Evolutionary conservation across 2,888 invertebrate species (phyloP), one percentile per base, ranked within the genome.

Genomic region (Allygus modestus): DNA sequence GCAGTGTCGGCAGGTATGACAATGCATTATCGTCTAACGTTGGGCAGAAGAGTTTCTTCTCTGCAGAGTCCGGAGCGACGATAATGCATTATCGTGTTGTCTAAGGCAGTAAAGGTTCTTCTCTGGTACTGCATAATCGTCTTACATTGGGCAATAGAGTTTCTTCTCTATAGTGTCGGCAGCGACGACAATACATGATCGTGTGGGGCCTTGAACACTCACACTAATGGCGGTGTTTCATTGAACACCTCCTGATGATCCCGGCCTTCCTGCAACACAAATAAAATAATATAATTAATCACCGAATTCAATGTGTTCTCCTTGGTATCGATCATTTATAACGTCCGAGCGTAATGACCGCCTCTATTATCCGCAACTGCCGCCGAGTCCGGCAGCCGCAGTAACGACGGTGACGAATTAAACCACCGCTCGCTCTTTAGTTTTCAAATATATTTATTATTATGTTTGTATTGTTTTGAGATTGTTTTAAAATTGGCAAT

Each of bases 211-310:
- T 51, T 46, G 51, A 12, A 28, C 46, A 31, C 26, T 33, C 71
- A n/a, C 5, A 43, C 77, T 46, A 77, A 77, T 77, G 77, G 51
- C 28, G 51, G 51, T 43, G n/a, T 77, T 46, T 26, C 77, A 79
- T 58, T 54, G 79, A 54, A 58, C 79, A 17, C 51, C 51, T 9
- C 4, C 77, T 79, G 79, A 79, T 79, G 79, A 79, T 79, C 79
- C 12, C 37, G 33, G 33, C 51, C 77, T 28, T 46, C 77, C 77
- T 37, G 33, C 79, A 58, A 58, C 79, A 79, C 79, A 79, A 79
- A 79, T 79, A 79, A 79, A 79, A 79, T 79, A 54, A 79, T 79
- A 79, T 79, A 79, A 79, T 79, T 79, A 79, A 79, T 79, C 79
- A 79, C 79, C 54, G 79, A 79, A 79, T 79, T 79, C 58, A 79